These are phyloP conservation scores for Molorchus minor DNA, from an alignment of 2,888 invertebrate genomes.

Conservation along the genomic window DNA sequence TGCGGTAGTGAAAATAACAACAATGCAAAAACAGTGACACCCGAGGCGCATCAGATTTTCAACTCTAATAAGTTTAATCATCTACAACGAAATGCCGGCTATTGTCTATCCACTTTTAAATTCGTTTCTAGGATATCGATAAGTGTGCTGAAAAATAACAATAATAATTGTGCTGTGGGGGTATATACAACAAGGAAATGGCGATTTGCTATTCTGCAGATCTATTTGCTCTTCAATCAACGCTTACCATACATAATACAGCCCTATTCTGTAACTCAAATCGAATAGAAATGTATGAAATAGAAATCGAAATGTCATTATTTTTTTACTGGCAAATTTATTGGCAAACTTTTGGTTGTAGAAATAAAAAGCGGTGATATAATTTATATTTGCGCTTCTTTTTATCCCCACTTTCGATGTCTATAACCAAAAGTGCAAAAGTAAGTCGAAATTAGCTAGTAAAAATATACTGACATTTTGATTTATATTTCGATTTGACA, in stretches of 20 bases:
- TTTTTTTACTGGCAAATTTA: too few species aligned
- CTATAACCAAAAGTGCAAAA: too few species aligned
- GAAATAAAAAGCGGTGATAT: too few species aligned
- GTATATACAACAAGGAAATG: conserved; percentile 8
- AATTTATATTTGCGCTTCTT: too few species aligned
- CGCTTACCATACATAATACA: not conserved
- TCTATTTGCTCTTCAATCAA: conserved; percentile 9
- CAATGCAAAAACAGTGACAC: conserved; percentile 21
- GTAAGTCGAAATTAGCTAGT: too few species aligned
- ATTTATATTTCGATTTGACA: too few species aligned
- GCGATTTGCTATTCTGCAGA: conserved; percentile 4
- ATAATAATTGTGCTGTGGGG: conserved; percentile 9
- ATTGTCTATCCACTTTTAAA: conserved; percentile 17
- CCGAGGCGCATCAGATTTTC: conserved; percentile 27
- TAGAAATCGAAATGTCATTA: too few species aligned
- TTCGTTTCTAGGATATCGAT: conserved; percentile 8
- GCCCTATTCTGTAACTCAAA: too few species aligned
- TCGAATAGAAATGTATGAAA: too few species aligned
- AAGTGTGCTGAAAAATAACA: conserved; percentile 25
- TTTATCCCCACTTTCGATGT: too few species aligned
- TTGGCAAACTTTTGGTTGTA: too few species aligned
- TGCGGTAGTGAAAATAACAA: conserved; percentile 23
- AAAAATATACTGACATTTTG: too few species aligned
- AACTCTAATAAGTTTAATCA: conserved; percentile 28
- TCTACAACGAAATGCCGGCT: conserved; percentile 16